Evolutionary conservation across 2,113 vertebrate species (phyloP), one percentile per base, ranked within the genome.

Genomic region (Heptranchias perlo): DNA sequence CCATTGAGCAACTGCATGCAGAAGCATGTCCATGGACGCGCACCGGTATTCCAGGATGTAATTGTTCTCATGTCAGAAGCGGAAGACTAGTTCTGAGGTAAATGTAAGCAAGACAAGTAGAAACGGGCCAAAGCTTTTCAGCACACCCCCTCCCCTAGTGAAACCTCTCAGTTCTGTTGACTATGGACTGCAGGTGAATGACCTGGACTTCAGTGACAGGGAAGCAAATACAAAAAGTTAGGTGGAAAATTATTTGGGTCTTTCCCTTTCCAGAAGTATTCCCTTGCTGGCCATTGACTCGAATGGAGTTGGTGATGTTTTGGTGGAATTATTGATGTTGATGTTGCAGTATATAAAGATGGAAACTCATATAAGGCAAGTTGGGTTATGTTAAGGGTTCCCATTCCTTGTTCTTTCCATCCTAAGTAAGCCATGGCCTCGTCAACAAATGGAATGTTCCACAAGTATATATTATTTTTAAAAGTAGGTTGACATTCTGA

Each of bases 271-370:
- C 52, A 28, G 1, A 25, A 89, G 21, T 52, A 87, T 52, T 87
- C 49, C 87, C 87, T 31, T 91, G 52, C 52, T 91, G 28, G 28
- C 52, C 28, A 58, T 14, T 35, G 52, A 54, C 52, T 31, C 31
- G 11, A 91, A 31, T 54, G 52, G 28, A 91, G 52, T 11, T 54
- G 52, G 28, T 31, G 35, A 4, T 91, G 52, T 58, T 91, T 13
- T 58, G 47, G 8, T 87, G 87, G 87, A 91, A 91, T 58, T 91
- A 54, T 47, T 91, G 87, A 91, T 91, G 87, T 47, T 91, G 87
- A 91, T 91, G 87, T 52, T 35, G 28, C 6, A 13, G 11, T 4
- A 16, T 35, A n/a, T 58, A n/a, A 91, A 16, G 87, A 35, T 35
- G 28, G 87, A 91, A 54, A 16, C 87, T 87, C 25, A 21, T 18